Conservation (phyloP, 92 coral and sea anemone genomes). For the Epizoanthus fatuus region DNA sequence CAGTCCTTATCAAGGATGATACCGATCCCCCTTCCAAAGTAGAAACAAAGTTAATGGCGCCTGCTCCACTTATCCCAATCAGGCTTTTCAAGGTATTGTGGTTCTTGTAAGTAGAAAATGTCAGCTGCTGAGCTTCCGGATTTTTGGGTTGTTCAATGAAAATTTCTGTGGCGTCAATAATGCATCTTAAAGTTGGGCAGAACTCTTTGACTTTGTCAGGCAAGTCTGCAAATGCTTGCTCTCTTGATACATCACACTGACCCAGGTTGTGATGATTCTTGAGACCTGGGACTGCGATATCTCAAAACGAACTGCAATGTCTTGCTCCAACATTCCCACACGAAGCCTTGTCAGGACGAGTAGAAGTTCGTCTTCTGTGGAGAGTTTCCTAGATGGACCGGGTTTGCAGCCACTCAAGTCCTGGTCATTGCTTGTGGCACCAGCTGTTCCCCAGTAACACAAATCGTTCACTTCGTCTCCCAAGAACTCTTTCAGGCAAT, state of each 20-base stretch:
- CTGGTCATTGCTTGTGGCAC: constrained; percentile 23
- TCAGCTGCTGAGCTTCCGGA: constrained; percentile 53
- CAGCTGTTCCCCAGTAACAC: constrained; percentile 49
- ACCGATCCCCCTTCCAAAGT: constrained; percentile 52
- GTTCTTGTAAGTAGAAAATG: constrained; percentile 42
- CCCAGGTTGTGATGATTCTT: constrained; percentile 43
- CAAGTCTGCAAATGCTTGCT: constrained; percentile 29
- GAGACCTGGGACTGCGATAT: constrained; percentile 44
- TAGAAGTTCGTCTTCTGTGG: no score
- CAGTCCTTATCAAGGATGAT: constrained; percentile 52
- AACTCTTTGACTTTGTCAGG: constrained; percentile 53
- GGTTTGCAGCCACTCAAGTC: no score
- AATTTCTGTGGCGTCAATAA: constrained; percentile 63
- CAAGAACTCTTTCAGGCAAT: constrained; percentile 29
- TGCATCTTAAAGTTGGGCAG: constrained; percentile 52
- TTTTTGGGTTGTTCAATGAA: constrained; percentile 56
- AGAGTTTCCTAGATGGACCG: no score
- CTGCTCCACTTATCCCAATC: constrained; percentile 59
- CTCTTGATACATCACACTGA: constrained; percentile 36
- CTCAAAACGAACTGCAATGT: constrained; percentile 42
- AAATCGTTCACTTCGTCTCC: constrained; percentile 49
- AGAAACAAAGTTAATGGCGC: constrained; percentile 52
- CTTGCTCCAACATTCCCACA: constrained; percentile 58
- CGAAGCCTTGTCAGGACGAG: constrained; percentile 32
- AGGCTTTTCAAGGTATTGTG: constrained; percentile 55